Conservation (phyloP, 2,888 invertebrate genomes). For the Smittia sp. region DNA sequence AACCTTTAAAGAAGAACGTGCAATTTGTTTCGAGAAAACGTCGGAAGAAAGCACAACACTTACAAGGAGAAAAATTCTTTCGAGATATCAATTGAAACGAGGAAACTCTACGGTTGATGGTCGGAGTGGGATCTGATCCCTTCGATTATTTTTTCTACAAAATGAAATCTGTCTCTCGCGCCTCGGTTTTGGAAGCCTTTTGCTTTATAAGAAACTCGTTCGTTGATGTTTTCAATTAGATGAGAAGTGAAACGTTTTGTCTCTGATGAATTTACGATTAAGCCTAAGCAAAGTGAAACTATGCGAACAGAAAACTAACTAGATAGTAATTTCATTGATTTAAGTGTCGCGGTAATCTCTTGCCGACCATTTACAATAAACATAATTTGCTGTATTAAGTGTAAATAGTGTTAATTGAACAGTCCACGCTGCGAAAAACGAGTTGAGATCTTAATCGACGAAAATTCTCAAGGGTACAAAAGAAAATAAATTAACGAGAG, state of each 20-base stretch:
- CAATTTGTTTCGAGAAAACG: neutral
- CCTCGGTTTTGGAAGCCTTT: neutral
- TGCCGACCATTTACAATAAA: neutral
- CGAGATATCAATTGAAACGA: neutral
- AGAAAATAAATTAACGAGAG: neutral
- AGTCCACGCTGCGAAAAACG: constrained; percentile 22
- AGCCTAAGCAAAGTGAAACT: neutral
- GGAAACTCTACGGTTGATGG: neutral
- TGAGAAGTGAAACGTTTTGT: neutral
- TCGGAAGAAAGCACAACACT: no score
- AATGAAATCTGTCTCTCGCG: neutral
- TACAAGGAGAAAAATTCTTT: neutral
- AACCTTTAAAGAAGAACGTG: neutral
- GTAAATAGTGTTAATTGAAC: constrained; percentile 31
- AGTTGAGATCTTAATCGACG: constrained; percentile 2
- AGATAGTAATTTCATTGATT: neutral
- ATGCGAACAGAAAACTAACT: neutral
- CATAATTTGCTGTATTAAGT: constrained; percentile 35
- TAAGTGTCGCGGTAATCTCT: neutral
- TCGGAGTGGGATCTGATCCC: neutral
- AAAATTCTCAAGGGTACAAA: constrained; percentile 10
- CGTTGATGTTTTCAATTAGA: neutral
- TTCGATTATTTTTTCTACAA: neutral
- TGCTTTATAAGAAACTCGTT: neutral
- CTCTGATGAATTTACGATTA: neutral